Percentiles rank a stretch among this genome's conserved stretches.
Evolutionary conservation across 2,888 invertebrate genomes (phyloP).

Genomic region (Marasmarcha lunaedactyla): DNA sequence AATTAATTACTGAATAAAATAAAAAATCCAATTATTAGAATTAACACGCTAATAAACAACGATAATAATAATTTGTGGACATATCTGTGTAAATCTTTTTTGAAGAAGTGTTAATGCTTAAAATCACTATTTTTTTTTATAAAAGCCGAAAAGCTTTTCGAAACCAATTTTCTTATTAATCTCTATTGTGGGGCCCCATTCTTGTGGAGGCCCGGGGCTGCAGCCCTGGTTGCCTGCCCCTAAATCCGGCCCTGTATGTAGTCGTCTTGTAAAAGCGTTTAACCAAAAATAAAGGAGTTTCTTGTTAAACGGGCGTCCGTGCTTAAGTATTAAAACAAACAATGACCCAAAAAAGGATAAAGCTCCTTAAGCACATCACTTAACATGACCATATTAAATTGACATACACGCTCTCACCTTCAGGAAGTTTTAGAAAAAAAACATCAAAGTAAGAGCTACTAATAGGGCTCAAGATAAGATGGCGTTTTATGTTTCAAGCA

Average conservation of each 20-base stretch:
- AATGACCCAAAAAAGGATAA: conserved; percentile 66
- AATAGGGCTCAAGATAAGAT: conserved; percentile 28
- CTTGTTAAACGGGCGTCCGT: conserved; percentile 54
- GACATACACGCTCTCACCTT: conserved; percentile 25
- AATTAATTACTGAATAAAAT: too few relatives aligned
- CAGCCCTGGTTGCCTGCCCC: too few relatives aligned
- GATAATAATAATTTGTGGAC: too few relatives aligned
- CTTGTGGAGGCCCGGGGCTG: too few relatives aligned
- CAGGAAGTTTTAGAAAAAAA: conserved; percentile 14
- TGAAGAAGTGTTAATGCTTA: too few relatives aligned
- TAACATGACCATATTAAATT: conserved; percentile 39
- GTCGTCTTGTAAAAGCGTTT: background rate
- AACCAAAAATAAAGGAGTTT: conserved; percentile 3
- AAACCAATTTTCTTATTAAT: too few relatives aligned
- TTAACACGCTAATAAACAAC: too few relatives aligned
- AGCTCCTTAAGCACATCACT: conserved; percentile 58
- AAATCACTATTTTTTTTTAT: background rate
- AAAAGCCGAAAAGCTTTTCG: background rate
- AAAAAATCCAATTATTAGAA: too few relatives aligned
- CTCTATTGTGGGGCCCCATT: too few relatives aligned
- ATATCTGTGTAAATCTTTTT: too few relatives aligned
- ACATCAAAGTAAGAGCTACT: conserved; percentile 15
- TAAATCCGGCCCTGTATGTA: background rate
- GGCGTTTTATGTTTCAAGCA: conserved; percentile 38
- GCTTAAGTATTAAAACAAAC: conserved; percentile 38